Evolutionary conservation across 2,113 vertebrate genomes (phyloP).

Genomic region (Tragelaphus scriptus): DNA sequence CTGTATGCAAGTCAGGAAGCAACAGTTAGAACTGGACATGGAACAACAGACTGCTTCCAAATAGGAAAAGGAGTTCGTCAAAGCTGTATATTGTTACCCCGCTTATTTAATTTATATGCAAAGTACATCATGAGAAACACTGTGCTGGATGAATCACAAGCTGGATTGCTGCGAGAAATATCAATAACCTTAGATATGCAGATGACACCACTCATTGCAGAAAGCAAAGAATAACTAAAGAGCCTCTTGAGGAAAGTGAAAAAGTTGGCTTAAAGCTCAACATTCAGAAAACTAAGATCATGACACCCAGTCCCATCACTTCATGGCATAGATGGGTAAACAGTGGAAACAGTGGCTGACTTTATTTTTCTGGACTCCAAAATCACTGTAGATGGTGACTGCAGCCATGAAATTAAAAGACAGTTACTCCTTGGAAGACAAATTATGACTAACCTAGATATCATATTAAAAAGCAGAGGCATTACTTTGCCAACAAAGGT

Average conservation of each 20-base stretch:
- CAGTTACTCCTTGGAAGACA: background rate
- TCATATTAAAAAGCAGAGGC: background rate
- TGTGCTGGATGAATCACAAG: background rate
- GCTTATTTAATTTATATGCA: background rate
- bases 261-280: background rate
- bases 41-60: background rate
- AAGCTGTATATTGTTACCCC: background rate
- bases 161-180: background rate
- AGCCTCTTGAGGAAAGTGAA: background rate
- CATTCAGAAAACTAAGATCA: background rate
- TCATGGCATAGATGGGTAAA: background rate
- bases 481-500: background rate
- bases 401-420: background rate
- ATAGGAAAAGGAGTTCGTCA: fast-evolving
- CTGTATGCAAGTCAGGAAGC: background rate
- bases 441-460: background rate
- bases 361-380: background rate
- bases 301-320: background rate
- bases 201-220: background rate
- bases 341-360: background rate
- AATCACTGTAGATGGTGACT: background rate
- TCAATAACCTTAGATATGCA: background rate
- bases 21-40: background rate
- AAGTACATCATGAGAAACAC: background rate
- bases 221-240: background rate